Percentiles rank a stretch among this genome's conserved stretches.
These are phyloP conservation scores for Eurytoma californica DNA, from an alignment of 2,888 invertebrate genomes.

Conservation along the genomic window DNA sequence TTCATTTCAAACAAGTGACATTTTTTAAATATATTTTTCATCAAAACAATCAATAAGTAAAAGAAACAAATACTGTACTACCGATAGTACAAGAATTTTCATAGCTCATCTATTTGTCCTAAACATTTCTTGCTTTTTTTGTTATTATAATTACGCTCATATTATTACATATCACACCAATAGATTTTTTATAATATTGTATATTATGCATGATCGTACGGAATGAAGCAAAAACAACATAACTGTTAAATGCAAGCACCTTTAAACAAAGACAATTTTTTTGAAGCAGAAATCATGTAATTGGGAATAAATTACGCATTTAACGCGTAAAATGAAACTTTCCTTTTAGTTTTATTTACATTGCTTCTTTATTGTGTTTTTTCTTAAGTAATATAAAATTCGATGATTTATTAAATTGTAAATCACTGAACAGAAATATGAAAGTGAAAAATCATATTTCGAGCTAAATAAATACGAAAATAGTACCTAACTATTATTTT, in stretches of 20 bases:
- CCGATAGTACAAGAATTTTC: slow-evolving; percentile 45
- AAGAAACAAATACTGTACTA: slow-evolving; percentile 40
- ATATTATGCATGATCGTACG: slow-evolving; percentile 55
- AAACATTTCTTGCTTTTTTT: slow-evolving; percentile 41
- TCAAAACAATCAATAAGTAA: slow-evolving; percentile 16
- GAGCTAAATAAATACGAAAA: slow-evolving; percentile 36
- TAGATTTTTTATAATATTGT: slow-evolving; percentile 50
- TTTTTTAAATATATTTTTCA: slow-evolving; percentile 13
- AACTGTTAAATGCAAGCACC: slow-evolving; percentile 54
- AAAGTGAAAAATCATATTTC: slow-evolving; percentile 17
- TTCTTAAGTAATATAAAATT: slow-evolving; percentile 44
- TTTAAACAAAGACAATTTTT: slow-evolving; percentile 36
- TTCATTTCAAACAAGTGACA: slow-evolving; percentile 19
- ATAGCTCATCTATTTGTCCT: slow-evolving; percentile 44
- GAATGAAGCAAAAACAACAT: slow-evolving; percentile 39
- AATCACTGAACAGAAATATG: slow-evolving; percentile 18
- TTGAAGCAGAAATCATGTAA: slow-evolving; percentile 8
- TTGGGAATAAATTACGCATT: slow-evolving; percentile 8
- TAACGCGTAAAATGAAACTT: slow-evolving; percentile 38
- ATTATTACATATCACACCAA: slow-evolving; percentile 56
- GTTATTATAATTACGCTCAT: slow-evolving; percentile 47
- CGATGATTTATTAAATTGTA: slow-evolving; percentile 24
- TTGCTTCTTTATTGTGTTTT: slow-evolving; percentile 32
- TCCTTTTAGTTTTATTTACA: slow-evolving; percentile 46
- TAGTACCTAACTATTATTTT: slow-evolving; percentile 31